Base-by-base conservation (phyloP, 1,140 invertebrate species). In the Pseudomyrmex dendroicus region DNA sequence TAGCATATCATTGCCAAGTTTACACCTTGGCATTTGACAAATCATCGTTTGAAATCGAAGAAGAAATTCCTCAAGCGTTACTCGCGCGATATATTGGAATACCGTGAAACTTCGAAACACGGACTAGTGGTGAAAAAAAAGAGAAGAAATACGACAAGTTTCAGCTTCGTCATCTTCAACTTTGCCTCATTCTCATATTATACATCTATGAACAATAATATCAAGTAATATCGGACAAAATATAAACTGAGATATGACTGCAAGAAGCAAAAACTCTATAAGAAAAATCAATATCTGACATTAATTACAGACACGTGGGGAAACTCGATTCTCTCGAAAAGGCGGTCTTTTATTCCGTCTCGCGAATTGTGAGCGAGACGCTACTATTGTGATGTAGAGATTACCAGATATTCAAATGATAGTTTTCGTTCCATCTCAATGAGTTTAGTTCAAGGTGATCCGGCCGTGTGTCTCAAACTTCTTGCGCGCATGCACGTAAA, bases 371-470 rank as follows among this genome's bases (percentile, higher is more conserved):
- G 46, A 15, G 25, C 20, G 15, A n/a, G 44, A 48, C 22, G 12
- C 22, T 25, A 62, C 22, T 5, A 2, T 25, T 22, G 20, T 2
- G 13, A 62, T 22, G 2, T 22, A 13, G 20, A 17, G 86, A 90
- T 76, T 89, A 90, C 85, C 89, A 89, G 70, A 90, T 89, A 92
- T 89, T 89, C 89, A 89, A 89, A 91, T 90, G 83, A 91, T 90
- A 86, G 80, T 91, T 87, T 87, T 85, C 84, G 91, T 94, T 94
- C 90, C 91, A 88, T 92, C 72, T 91, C 88, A 92, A 88, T 84
- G 92, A 93, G 94, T 94, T 91, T 91, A 91, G 93, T 92, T 94
- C 93, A 94, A 94, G 93, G 93, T 80, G 88, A 86, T 83, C 82
- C 73, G 80, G 68, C 57, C 22, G 48, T 56, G 48, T 8, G 48